Percentiles rank a stretch among this genome's conserved stretches.
These are phyloP conservation scores for Zeuzera pyrina DNA, from an alignment of 2,888 invertebrate species.

Conservation along the genomic window DNA sequence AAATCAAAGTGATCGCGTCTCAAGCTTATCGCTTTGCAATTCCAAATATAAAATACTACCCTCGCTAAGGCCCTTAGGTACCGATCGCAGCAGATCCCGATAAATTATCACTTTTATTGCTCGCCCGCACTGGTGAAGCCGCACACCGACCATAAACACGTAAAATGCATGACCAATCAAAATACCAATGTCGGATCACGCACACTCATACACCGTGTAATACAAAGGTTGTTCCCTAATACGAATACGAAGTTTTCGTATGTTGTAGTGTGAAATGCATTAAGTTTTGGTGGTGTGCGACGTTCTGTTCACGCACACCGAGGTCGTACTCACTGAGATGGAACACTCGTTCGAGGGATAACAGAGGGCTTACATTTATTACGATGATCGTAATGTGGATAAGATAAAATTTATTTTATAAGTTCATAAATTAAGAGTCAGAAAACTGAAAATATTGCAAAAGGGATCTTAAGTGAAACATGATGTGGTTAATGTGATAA, in stretches of 20 bases:
- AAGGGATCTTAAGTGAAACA: no score
- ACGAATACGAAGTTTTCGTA: constrained; percentile 11
- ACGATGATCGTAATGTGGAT: constrained; percentile 35
- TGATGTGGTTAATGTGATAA: no score
- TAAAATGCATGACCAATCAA: constrained; percentile 74
- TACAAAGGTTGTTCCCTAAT: constrained; percentile 7
- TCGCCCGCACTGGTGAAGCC: constrained; percentile 48
- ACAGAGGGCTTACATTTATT: constrained; percentile 65
- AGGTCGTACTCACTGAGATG: constrained; percentile 48
- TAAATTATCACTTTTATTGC: constrained; percentile 63
- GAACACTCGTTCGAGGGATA: constrained; percentile 69
- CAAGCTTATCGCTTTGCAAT: no score
- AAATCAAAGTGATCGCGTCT: no score
- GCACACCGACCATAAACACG: constrained; percentile 59
- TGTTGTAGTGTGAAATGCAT: constrained; percentile 46
- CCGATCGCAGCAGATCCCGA: constrained; percentile 24
- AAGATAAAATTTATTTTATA: constrained; percentile 6
- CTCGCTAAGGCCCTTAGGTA: constrained; percentile 39
- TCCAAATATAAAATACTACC: constrained; percentile 34
- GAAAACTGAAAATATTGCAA: neutral
- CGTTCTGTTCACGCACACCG: constrained; percentile 37
- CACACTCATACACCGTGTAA: constrained; percentile 26
- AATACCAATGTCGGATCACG: constrained; percentile 66
- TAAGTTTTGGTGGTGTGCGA: constrained; percentile 23
- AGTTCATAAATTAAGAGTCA: neutral